A percentile compares a stretch with the other conserved stretches of the same genome.
These are phyloP conservation scores for Romanogobio albipinnatus DNA, from an alignment of 2,113 vertebrate species.

Conservation along the genomic window DNA sequence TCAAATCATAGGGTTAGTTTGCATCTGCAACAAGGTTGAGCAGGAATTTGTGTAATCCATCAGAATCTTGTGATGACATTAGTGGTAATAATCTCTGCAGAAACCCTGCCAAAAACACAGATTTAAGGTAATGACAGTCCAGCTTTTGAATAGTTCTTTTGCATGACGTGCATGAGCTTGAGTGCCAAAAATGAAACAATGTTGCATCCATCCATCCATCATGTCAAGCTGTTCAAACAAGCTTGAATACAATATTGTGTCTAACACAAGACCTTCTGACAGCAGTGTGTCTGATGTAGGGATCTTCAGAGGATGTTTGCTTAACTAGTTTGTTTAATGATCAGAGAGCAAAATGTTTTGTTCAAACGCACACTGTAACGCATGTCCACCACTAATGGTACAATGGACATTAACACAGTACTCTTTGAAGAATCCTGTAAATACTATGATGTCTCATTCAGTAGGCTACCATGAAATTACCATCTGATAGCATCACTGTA, in stretches of 20 bases:
- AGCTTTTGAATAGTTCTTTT: background rate
- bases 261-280: background rate
- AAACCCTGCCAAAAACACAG: constrained; percentile 41
- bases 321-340: background rate
- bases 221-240: background rate
- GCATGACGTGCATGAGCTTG: background rate
- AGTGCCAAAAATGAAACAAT: background rate
- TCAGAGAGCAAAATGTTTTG: background rate
- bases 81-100: background rate
- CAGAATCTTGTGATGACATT: constrained; percentile 43
- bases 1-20: constrained; percentile 12
- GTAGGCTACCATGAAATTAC: background rate
- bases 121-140: constrained; percentile 24
- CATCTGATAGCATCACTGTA: background rate
- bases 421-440: background rate
- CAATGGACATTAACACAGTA: background rate
- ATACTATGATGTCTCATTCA: background rate
- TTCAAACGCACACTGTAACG: background rate
- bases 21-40: background rate
- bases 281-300: background rate
- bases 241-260: background rate
- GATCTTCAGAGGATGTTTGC: background rate
- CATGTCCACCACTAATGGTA: background rate
- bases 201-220: background rate
- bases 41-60: constrained; percentile 45